Percentiles rank a stretch among this genome's conserved stretches.
Conservation (phyloP, 1,140 invertebrate genomes). For the Vanessa tameamea region DNA sequence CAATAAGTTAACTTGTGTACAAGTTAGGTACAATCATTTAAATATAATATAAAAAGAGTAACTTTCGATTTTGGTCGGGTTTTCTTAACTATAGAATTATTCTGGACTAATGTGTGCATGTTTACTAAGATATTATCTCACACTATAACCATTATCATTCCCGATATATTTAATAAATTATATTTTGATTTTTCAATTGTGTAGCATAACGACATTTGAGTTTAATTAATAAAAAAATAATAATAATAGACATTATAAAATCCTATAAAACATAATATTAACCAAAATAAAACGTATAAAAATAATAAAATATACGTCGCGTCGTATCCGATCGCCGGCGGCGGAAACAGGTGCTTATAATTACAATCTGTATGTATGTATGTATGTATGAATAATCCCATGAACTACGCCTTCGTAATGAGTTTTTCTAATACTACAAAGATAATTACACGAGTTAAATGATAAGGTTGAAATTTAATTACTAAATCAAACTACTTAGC, state of each 20-base stretch:
- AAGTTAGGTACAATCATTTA: no score
- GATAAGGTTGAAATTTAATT: not conserved
- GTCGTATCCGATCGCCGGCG: conserved; percentile 12
- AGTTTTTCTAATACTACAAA: conserved; percentile 17
- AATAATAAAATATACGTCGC: conserved; percentile 14
- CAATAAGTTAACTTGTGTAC: no score
- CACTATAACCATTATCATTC: no score
- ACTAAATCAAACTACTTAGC: not conserved
- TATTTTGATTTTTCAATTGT: no score
- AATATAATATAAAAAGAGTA: no score
- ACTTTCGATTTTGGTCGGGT: no score
- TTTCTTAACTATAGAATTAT: no score
- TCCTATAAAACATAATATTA: not conserved
- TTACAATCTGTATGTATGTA: conserved; percentile 19
- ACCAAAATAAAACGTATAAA: not conserved
- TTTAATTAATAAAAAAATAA: not conserved
- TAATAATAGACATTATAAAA: not conserved
- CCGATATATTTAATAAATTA: no score
- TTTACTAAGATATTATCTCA: no score
- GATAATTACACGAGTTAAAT: conserved; percentile 11
- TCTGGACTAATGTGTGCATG: no score
- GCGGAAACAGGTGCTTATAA: conserved; percentile 24
- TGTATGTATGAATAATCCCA: conserved; percentile 16
- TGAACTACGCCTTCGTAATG: conserved; percentile 14
- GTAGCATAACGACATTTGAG: no score